Base-by-base conservation (phyloP, 2,797 vertebrate species). In the Prionace glauca region DNA sequence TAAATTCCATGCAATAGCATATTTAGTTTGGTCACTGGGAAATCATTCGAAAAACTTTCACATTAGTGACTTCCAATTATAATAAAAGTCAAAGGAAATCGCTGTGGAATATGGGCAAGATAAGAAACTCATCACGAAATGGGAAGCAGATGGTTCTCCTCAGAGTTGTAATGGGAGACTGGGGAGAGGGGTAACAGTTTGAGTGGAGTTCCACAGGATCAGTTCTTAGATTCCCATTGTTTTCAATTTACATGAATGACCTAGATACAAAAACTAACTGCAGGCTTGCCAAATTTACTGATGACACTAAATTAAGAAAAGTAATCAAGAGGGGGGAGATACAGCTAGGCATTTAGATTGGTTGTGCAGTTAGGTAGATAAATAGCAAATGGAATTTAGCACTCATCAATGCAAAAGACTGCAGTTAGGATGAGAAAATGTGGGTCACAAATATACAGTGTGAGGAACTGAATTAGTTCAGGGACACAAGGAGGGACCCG, bases 181-280 rank as follows among this genome's bases (percentile, higher is more conserved):
- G 5, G 56, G 87, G 87, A 90, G 87, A 90, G 60, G 14, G 88
- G 32, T 32, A 32, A 92, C 5, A 84, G 41, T 22, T 20, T 45
- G 41, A 45, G 9, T 45, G 65, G 65, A 41, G 90, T 92, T 92
- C 65, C 90, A 92, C 90, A 92, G 90, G 90, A 65, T 69, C 90
- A 92, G 3, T 67, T 36, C 45, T 69, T 92, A n/a, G 90, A 69
- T n/a, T 69, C 62, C 90, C 45, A 4, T 92, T 92, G 65, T 69
- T 69, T 92, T 65, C 67, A 92, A 92, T 92, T 92, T 92, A 41
- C 65, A 67, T 69, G 90, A 69, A 69, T 92, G 90, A 92, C 90
- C 90, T 92, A 92, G 90, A 92, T 92, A 69, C 36, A 92, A 69
- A 91, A 92, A 45, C 90, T 22, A 92, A 67, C 62, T 69, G n/a